phyloP scores from a whole-genome alignment of 2,797 vertebrate genomes.

The Prunella strophiata region DNA sequence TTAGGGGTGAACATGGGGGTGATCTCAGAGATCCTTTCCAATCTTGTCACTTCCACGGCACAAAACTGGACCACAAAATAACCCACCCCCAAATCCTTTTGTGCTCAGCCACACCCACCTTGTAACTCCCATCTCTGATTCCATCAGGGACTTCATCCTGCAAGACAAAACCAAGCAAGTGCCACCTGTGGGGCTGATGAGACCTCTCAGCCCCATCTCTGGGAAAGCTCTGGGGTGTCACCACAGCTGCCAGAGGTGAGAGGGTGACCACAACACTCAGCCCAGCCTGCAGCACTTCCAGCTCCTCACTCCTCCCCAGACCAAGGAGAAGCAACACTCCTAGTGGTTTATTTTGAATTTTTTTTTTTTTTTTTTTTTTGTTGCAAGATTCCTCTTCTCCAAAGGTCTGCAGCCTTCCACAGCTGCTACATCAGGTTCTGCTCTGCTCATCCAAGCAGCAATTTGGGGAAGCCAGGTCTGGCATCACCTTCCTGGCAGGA shows the following conservation, averaged over 20 bases:
- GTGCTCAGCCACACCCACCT: conserved; percentile 63
- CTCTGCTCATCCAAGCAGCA: background rate
- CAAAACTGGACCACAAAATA: background rate
- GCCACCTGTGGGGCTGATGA: accelerated
- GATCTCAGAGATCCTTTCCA: background rate
- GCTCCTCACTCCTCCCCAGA: background rate
- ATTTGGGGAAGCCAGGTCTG: background rate
- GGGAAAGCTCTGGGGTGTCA: background rate
- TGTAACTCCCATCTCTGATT: conserved; percentile 80
- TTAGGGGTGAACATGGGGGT: background rate
- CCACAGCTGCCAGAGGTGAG: background rate
- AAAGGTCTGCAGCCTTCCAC: background rate
- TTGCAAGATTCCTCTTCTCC: background rate
- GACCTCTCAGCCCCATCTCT: background rate
- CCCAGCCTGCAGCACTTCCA: background rate
- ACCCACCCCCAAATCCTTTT: background rate
- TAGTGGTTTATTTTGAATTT: background rate
- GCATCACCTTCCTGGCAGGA: background rate
- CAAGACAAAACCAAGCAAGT: background rate
- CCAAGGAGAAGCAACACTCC: background rate
- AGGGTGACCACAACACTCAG: background rate
- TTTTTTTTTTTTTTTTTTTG: background rate
- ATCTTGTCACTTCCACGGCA: background rate
- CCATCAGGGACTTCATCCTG: conserved; percentile 90
- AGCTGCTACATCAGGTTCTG: accelerated